Evolutionary conservation across 2,888 invertebrate species (phyloP).

Genomic region (Colostygia pectinataria): DNA sequence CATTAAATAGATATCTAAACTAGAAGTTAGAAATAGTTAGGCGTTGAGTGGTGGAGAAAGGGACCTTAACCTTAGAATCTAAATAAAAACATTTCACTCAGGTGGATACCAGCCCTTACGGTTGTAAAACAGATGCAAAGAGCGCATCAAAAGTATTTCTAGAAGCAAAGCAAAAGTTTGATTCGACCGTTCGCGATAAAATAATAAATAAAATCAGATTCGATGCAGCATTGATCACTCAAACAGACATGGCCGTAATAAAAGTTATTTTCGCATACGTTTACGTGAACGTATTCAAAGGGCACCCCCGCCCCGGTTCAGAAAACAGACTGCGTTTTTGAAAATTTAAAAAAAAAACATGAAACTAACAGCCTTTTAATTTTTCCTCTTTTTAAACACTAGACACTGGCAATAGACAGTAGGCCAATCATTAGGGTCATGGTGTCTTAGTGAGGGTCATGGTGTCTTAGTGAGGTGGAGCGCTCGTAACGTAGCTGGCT

Average conservation of each 20-base stretch:
- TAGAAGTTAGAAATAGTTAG: no score
- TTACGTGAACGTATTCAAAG: conserved; percentile 19
- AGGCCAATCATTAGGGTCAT: no score
- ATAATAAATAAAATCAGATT: conserved; percentile 19
- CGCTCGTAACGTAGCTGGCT: no score
- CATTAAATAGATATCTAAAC: no score
- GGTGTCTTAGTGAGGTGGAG: no score
- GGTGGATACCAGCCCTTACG: background rate
- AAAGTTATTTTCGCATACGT: conserved; percentile 27
- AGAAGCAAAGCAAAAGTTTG: background rate
- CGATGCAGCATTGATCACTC: conserved; percentile 52
- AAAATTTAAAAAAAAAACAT: no score
- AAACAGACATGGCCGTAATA: conserved; percentile 18
- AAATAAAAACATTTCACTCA: no score
- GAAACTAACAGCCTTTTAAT: no score
- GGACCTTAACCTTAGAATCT: background rate
- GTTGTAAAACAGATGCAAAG: background rate
- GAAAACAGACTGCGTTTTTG: conserved; percentile 1
- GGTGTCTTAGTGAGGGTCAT: no score
- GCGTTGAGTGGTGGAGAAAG: no score
- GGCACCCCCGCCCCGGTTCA: conserved; percentile 21
- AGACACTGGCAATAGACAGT: no score
- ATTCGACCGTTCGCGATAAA: conserved; percentile 2
- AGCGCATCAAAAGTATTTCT: conserved; percentile 7
- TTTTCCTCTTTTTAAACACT: no score